Evolutionary conservation across 1,140 invertebrate species (phyloP).

Genomic region (Bombus soroeensis): DNA sequence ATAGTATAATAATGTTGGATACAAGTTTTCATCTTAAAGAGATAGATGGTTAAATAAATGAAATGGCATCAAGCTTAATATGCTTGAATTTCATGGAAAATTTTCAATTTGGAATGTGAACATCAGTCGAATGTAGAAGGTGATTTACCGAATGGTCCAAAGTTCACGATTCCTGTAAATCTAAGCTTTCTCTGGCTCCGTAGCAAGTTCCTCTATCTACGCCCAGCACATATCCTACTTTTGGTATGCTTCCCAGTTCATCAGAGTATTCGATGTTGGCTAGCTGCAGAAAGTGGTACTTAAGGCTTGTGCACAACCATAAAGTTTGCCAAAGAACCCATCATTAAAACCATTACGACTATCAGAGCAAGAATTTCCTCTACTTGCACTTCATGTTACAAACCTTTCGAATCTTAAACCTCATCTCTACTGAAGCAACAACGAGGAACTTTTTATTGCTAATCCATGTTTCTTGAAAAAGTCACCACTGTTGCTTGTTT

Average conservation of each 20-base stretch:
- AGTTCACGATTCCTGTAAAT: background rate
- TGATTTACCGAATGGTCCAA: background rate
- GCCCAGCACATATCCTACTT: background rate
- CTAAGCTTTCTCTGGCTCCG: conserved; percentile 3
- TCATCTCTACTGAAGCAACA: too few species aligned
- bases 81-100: background rate
- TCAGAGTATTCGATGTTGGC: background rate
- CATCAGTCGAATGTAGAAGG: background rate
- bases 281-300: background rate
- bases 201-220: background rate
- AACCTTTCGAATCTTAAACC: too few species aligned
- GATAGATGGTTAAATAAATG: too few species aligned
- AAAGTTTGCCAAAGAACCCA: background rate
- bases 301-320: background rate
- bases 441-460: too few species aligned
- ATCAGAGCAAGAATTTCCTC: background rate
- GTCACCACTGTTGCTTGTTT: too few species aligned
- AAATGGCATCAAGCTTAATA: background rate
- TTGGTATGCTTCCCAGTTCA: background rate
- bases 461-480: too few species aligned
- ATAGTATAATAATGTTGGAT: too few species aligned
- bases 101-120: background rate
- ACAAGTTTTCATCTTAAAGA: too few species aligned
- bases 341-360: background rate
- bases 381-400: too few species aligned